phyloP scores from a whole-genome alignment of 2,888 invertebrate species.

The Parascotia fuliginaria region DNA sequence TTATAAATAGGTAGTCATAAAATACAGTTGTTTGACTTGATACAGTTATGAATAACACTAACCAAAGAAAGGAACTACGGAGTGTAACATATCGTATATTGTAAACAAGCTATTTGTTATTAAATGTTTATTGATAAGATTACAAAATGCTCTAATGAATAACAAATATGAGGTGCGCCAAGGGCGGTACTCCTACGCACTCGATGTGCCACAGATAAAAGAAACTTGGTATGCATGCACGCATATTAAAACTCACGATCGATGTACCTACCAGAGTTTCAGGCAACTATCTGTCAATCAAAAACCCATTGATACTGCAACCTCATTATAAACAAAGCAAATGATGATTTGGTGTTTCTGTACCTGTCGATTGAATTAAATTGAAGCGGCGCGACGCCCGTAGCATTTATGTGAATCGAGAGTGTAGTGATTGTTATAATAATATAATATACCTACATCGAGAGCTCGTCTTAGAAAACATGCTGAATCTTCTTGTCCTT shows the following conservation, averaged over 20 bases:
- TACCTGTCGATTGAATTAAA: slow-evolving; percentile 12
- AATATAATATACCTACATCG: too few species aligned
- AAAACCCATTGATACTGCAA: slow-evolving; percentile 40
- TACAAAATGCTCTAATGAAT: slow-evolving; percentile 48
- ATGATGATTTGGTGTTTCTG: slow-evolving; percentile 23
- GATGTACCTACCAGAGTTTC: slow-evolving; percentile 25
- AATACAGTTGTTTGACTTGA: neutral
- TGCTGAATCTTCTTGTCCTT: too few species aligned
- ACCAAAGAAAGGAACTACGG: slow-evolving; percentile 5
- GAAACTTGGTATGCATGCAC: slow-evolving; percentile 46
- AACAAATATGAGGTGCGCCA: slow-evolving; percentile 51
- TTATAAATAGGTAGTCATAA: neutral
- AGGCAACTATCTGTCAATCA: slow-evolving; percentile 49
- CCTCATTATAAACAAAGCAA: slow-evolving; percentile 43
- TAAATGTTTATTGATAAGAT: slow-evolving; percentile 44
- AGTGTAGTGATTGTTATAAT: too few species aligned
- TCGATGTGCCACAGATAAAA: slow-evolving; percentile 48
- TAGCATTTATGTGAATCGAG: too few species aligned
- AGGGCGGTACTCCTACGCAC: slow-evolving; percentile 57
- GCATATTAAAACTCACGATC: slow-evolving; percentile 51
- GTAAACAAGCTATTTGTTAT: slow-evolving; percentile 38
- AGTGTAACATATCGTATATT: slow-evolving; percentile 13
- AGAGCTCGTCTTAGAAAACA: too few species aligned
- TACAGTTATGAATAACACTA: slow-evolving; percentile 8
- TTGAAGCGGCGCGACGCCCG: slow-evolving; percentile 1